Percentiles rank a stretch among this genome's conserved stretches.
These are phyloP conservation scores for Galaxias olidus DNA, from an alignment of 2,797 vertebrate genomes.

Conservation along the genomic window DNA sequence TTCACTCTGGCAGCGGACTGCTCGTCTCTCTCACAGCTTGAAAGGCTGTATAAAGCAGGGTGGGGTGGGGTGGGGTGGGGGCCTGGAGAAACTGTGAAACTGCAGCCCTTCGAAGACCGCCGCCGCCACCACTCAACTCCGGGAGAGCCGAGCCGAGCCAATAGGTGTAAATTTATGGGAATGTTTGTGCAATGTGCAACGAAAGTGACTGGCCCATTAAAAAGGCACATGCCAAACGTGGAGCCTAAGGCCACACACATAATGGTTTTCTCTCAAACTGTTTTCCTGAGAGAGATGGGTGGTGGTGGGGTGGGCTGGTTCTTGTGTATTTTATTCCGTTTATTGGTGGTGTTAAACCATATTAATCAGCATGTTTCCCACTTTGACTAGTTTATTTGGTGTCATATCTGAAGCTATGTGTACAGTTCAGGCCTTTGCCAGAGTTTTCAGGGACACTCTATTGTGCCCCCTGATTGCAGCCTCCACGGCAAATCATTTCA, in stretches of 20 bases:
- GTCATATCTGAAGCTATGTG: slow-evolving; percentile 58
- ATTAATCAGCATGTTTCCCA: slow-evolving; percentile 58
- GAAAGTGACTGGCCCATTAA: slow-evolving; percentile 46
- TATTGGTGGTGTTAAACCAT: slow-evolving; percentile 44
- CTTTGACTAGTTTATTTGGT: slow-evolving; percentile 56
- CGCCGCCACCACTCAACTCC: slow-evolving; percentile 22
- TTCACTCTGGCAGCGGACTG: slow-evolving; percentile 28
- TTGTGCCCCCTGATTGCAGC: slow-evolving; percentile 54
- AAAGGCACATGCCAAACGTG: slow-evolving; percentile 51
- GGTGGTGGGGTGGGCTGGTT: background rate
- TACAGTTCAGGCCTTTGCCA: slow-evolving; percentile 53
- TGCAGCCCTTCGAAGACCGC: slow-evolving; percentile 28
- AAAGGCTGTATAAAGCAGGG: slow-evolving; percentile 46
- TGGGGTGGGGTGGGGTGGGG: slow-evolving; percentile 16
- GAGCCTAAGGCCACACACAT: slow-evolving; percentile 39
- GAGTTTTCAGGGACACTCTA: slow-evolving; percentile 54
- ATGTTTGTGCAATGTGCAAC: slow-evolving; percentile 41
- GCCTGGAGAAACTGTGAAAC: slow-evolving; percentile 53
- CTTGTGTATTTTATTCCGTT: too few relatives aligned
- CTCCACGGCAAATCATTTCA: slow-evolving; percentile 44
- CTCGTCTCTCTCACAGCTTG: slow-evolving; percentile 28
- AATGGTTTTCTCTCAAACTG: slow-evolving; percentile 51
- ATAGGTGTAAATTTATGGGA: slow-evolving; percentile 40
- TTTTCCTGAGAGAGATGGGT: slow-evolving; percentile 39
- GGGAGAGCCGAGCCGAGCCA: slow-evolving; percentile 45